Conservation (phyloP, 2,113 vertebrate species). For the Phaethon lepturus region DNA sequence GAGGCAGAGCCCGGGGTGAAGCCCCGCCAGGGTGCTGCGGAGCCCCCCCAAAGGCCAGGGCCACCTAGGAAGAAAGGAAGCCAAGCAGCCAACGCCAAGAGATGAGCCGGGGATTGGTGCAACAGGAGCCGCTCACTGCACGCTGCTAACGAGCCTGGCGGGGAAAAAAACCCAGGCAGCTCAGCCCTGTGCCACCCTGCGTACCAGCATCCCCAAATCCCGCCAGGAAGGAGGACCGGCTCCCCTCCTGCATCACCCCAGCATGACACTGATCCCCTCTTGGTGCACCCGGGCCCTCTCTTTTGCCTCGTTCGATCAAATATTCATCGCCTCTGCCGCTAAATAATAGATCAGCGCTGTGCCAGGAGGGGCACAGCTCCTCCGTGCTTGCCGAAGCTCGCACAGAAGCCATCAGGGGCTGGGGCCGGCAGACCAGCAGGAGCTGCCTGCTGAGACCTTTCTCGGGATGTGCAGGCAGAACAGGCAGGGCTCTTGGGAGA, state of each 20-base stretch:
- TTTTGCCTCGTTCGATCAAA: constrained; percentile 48
- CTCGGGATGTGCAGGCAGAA: background rate
- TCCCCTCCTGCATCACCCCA: fast-evolving
- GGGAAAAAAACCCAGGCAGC: background rate
- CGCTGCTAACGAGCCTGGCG: background rate
- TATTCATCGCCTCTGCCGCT: constrained; percentile 52
- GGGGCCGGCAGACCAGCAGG: background rate
- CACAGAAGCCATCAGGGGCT: background rate
- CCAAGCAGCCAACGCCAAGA: background rate
- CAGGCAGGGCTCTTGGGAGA: background rate
- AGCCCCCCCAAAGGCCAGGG: background rate
- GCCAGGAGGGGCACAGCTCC: constrained; percentile 57
- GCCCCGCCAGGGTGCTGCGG: fast-evolving
- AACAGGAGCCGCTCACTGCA: background rate
- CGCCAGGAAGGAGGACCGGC: fast-evolving
- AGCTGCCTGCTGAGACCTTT: background rate
- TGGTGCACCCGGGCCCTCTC: background rate
- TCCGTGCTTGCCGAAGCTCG: constrained; percentile 29
- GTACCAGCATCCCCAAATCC: background rate
- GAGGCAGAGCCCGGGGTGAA: background rate
- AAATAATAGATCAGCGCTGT: constrained; percentile 72
- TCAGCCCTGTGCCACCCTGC: background rate
- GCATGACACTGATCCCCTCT: background rate
- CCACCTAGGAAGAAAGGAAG: background rate
- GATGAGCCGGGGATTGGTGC: background rate